A percentile compares a stretch with the other conserved stretches of the same genome.
phyloP scores from a whole-genome alignment of 2,888 invertebrate species.

The Lithophane semibrunnea region DNA sequence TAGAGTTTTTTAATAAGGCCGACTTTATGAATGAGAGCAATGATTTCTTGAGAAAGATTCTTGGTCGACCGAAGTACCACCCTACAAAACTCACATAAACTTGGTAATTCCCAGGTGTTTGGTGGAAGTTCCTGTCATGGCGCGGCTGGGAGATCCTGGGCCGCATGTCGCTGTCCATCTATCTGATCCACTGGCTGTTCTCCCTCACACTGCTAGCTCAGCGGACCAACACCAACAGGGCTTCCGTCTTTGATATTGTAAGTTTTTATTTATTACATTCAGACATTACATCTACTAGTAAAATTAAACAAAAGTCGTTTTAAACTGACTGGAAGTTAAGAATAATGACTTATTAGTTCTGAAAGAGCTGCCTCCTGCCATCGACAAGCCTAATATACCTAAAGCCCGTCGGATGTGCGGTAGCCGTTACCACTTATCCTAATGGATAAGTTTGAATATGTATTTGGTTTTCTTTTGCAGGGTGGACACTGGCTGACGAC shows the following conservation, averaged over 20 bases:
- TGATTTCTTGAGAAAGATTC: neutral
- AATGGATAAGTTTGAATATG: neutral
- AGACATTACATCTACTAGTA: neutral
- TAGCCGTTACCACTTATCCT: too few species aligned
- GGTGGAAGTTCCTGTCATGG: constrained; percentile 78
- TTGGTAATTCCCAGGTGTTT: constrained; percentile 62
- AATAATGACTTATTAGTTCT: neutral
- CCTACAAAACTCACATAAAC: neutral
- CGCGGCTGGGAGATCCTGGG: constrained; percentile 76
- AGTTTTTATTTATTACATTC: constrained; percentile 33
- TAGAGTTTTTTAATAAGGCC: neutral
- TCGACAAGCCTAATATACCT: neutral
- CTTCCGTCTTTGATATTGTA: constrained; percentile 68
- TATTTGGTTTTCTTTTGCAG: constrained; percentile 61
- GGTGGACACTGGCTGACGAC: constrained; percentile 73
- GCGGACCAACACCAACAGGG: constrained; percentile 56
- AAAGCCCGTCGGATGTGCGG: neutral
- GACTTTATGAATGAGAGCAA: neutral
- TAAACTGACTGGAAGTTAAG: neutral
- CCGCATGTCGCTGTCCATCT: constrained; percentile 78
- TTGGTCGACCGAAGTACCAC: neutral
- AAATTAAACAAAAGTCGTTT: neutral
- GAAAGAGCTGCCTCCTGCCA: neutral
- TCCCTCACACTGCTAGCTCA: constrained; percentile 70
- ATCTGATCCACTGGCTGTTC: constrained; percentile 77